Evolutionary conservation across 2,113 vertebrate species (phyloP).

Genomic region (Sinocyclocheilus anophthalmus): DNA sequence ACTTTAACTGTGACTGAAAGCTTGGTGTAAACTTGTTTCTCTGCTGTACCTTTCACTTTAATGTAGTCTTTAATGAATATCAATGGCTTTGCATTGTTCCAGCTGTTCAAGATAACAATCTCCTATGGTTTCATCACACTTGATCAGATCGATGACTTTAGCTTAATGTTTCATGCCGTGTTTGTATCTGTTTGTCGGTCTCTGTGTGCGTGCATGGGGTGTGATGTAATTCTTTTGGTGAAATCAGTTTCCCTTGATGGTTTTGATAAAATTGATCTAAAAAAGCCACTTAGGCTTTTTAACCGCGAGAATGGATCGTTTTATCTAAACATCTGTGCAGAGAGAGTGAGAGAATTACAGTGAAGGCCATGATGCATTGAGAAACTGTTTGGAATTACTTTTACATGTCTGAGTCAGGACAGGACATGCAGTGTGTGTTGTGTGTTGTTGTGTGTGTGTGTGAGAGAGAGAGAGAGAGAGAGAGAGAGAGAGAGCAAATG

Average conservation of each 20-base stretch:
- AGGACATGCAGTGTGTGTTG: conserved; percentile 37
- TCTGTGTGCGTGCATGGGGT: conserved; percentile 21
- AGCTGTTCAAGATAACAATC: conserved; percentile 58
- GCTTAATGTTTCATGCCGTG: conserved; percentile 33
- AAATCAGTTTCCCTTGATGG: conserved; percentile 39
- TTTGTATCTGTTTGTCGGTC: conserved; percentile 43
- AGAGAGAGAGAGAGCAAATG: not conserved
- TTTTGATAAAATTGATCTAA: conserved; percentile 39
- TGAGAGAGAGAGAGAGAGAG: not conserved
- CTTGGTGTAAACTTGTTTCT: conserved; percentile 6
- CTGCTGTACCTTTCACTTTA: conserved; percentile 62
- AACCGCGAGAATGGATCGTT: not conserved
- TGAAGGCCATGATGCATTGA: conserved; percentile 13
- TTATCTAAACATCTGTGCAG: conserved; percentile 42
- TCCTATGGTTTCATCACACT: conserved; percentile 43
- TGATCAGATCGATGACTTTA: conserved; percentile 56
- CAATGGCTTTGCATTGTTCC: conserved; percentile 46
- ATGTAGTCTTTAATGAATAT: conserved; percentile 64
- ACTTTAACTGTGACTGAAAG: not conserved
- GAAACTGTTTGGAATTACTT: conserved; percentile 48
- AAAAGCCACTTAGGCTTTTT: conserved; percentile 30
- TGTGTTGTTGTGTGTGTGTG: conserved; percentile 25
- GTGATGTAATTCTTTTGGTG: conserved; percentile 37
- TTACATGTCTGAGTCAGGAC: conserved; percentile 48
- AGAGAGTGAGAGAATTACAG: conserved; percentile 21